These are phyloP conservation scores for Copidosoma aretas DNA, from an alignment of 2,888 invertebrate species.

Conservation along the genomic window DNA sequence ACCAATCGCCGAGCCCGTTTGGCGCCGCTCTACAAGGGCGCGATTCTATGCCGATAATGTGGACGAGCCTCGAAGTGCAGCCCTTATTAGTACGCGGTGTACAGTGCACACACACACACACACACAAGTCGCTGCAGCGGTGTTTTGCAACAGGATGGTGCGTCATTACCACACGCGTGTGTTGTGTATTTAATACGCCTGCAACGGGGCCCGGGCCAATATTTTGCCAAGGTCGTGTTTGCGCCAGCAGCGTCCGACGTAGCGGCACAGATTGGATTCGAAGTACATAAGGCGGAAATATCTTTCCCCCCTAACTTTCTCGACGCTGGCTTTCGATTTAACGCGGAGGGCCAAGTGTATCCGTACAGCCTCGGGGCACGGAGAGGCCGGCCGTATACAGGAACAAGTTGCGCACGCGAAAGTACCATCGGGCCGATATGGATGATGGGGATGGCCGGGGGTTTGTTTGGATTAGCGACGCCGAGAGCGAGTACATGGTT, in stretches of 20 bases:
- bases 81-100: too few relatives aligned
- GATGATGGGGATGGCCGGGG: background rate
- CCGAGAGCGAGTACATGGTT: background rate
- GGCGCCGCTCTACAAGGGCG: too few relatives aligned
- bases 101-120: too few relatives aligned
- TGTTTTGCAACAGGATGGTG: too few relatives aligned
- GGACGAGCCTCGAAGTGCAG: too few relatives aligned
- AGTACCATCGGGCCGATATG: constrained; percentile 14
- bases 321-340: background rate
- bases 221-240: constrained; percentile 53
- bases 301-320: constrained; percentile 27
- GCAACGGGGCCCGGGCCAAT: too few relatives aligned
- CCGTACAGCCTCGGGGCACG: constrained; percentile 4
- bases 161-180: too few relatives aligned
- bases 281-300: constrained; percentile 61
- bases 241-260: constrained; percentile 53
- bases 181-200: too few relatives aligned
- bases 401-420: constrained; percentile 8
- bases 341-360: background rate
- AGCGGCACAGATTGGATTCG: constrained; percentile 61
- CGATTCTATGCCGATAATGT: too few relatives aligned
- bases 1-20: too few relatives aligned
- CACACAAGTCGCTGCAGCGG: too few relatives aligned
- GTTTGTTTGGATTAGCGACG: constrained; percentile 29
- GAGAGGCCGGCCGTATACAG: background rate